Base-by-base conservation (phyloP, 2,113 vertebrate genomes). In the Tiliqua scincoides region DNA sequence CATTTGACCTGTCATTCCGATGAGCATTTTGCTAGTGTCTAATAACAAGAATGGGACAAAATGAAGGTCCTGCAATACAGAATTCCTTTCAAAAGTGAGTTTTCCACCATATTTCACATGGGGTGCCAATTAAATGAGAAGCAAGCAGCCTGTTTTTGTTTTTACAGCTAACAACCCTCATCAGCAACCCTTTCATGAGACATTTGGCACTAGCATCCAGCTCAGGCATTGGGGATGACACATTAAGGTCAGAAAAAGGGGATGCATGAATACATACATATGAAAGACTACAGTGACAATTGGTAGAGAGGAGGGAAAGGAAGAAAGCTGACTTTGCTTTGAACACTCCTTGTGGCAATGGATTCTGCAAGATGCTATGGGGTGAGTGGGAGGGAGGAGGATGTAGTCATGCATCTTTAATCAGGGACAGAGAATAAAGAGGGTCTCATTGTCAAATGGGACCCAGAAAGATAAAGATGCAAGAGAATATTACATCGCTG, bases 391-490 rank as follows among this genome's bases (percentile, higher is more conserved):
- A 52, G 30, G 68, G 57, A 6, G 68, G 32, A 6, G 68, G 21
- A 15, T 10, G 62, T 4, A 6, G 54, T 40, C 85, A 30, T 71
- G 70, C 35, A 91, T 91, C 79, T 93, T 91, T 87, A 68, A 93
- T 82, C 84, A 73, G 73, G 27, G 35, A 1, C 11, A 63, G 37
- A 81, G 72, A 76, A 70, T 43, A 77, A 85, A 82, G 65, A 82
- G 48, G 73, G 70, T 77, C 52, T 76, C 74, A 74, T 3, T 84
- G 84, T 40, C 87, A 72, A 81, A 77, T 75, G 78, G 63, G 73
- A 77, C 73, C 71, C 23, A 82, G 87, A 87, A 88, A 85, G 84
- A 25, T 68, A 87, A 88, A 84, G 89, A 89, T 74, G 79, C 43
- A 83, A 92, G 86, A 43, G 85, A 86, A 78, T 77, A 85, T 52